These are phyloP conservation scores for Drosophila crucigera DNA, from an alignment of 2,888 invertebrate genomes.

Conservation along the genomic window DNA sequence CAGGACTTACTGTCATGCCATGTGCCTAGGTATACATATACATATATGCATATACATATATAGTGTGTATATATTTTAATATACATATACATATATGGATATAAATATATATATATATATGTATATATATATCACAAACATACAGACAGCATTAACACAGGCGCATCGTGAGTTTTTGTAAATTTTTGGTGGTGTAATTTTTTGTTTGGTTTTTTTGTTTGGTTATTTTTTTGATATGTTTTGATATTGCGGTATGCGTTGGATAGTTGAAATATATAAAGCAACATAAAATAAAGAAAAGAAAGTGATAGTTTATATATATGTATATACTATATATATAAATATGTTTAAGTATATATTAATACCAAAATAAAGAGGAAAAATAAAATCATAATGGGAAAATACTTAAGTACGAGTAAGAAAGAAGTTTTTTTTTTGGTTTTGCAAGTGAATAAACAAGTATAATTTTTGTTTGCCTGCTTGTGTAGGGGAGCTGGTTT, in stretches of 20 bases:
- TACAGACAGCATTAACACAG: slow-evolving; percentile 68
- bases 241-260: slow-evolving; percentile 71
- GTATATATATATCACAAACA: slow-evolving; percentile 64
- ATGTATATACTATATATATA: slow-evolving; percentile 48
- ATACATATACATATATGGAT: slow-evolving; percentile 13
- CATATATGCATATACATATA: slow-evolving; percentile 56
- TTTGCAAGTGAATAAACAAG: slow-evolving; percentile 24
- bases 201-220: slow-evolving; percentile 32
- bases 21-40: slow-evolving; percentile 83
- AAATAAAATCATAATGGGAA: slow-evolving; percentile 38
- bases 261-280: slow-evolving; percentile 75
- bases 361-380: slow-evolving; percentile 34
- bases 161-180: slow-evolving; percentile 66
- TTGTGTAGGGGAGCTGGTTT: slow-evolving; percentile 29
- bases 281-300: slow-evolving; percentile 80
- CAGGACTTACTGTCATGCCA: slow-evolving; percentile 86
- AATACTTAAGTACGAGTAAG: slow-evolving; percentile 27
- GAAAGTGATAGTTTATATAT: slow-evolving; percentile 74
- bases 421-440: background rate
- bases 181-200: slow-evolving; percentile 47
- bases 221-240: slow-evolving; percentile 54
- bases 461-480: slow-evolving; percentile 25
- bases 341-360: slow-evolving; percentile 34
- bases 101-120: slow-evolving; percentile 13
- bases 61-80: slow-evolving; percentile 13